phyloP scores from a whole-genome alignment of 1,140 invertebrate genomes.

The Scaptodrosophila lebanonensis region DNA sequence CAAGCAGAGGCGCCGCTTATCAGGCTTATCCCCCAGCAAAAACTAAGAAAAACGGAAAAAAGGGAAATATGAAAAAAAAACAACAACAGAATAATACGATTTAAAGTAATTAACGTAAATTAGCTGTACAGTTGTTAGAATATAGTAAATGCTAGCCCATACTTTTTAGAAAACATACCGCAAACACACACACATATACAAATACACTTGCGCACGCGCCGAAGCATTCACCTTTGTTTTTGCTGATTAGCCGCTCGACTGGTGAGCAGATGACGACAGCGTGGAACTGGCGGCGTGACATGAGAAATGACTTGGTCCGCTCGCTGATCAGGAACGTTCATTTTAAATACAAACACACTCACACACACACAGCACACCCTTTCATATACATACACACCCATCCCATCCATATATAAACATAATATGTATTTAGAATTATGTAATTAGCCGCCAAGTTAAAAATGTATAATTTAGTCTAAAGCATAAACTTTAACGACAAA shows the following conservation, averaged over 20 bases:
- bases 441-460: conserved; percentile 62
- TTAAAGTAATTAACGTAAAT: conserved; percentile 69
- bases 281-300: conserved; percentile 22
- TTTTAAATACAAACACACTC: conserved; percentile 19
- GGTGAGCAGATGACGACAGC: conserved; percentile 21
- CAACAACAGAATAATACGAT: conserved; percentile 40
- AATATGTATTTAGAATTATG: conserved; percentile 63
- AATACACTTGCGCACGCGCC: conserved; percentile 10
- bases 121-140: conserved; percentile 69
- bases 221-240: conserved; percentile 18
- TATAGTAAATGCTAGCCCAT: conserved; percentile 63
- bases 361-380: conserved; percentile 8
- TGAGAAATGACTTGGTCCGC: too few species aligned
- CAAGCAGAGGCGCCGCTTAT: too few species aligned
- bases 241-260: conserved; percentile 51
- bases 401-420: conserved; percentile 35
- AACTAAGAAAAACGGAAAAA: background rate
- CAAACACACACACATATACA: conserved; percentile 19
- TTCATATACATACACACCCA: conserved; percentile 3
- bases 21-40: background rate
- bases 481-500: conserved; percentile 44
- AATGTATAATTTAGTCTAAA: conserved; percentile 62
- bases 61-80: background rate
- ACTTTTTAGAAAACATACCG: conserved; percentile 54
- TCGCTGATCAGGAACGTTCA: too few species aligned